Conservation (phyloP, 1,140 invertebrate genomes). For the Solenopsis invicta region DNA sequence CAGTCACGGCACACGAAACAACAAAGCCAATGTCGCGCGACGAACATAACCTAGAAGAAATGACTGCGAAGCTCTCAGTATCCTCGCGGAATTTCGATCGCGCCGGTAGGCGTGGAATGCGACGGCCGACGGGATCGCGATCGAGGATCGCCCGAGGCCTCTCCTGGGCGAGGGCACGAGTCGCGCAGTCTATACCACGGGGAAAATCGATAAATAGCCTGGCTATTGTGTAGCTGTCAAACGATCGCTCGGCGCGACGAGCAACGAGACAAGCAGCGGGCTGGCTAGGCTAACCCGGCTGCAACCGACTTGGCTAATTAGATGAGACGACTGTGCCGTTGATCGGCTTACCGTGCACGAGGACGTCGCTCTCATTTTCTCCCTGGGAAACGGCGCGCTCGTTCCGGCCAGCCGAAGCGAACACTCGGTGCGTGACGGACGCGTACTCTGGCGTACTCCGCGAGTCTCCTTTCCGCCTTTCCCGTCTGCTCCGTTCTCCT, state of each 20-base stretch:
- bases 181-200: background rate
- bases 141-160: background rate
- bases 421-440: slow-evolving; percentile 35
- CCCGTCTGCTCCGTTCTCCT: background rate
- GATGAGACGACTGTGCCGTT: slow-evolving; percentile 30
- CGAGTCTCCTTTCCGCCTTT: slow-evolving; percentile 30
- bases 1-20: background rate
- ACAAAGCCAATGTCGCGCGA: slow-evolving; percentile 13
- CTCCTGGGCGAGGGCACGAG: background rate
- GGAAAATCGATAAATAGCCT: slow-evolving; percentile 61
- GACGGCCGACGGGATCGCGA: background rate
- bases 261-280: background rate
- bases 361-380: slow-evolving; percentile 58
- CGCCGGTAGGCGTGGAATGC: background rate
- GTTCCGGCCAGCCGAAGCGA: background rate
- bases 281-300: no score
- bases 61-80: slow-evolving; percentile 3
- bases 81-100: background rate
- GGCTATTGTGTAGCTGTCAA: slow-evolving; percentile 59
- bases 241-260: background rate
- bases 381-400: slow-evolving; percentile 7
- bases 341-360: slow-evolving; percentile 59
- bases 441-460: slow-evolving; percentile 30
- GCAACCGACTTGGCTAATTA: slow-evolving; percentile 51
- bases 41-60: slow-evolving; percentile 71